Base-by-base conservation (phyloP, 2,888 invertebrate genomes). In the Macrosiphum euphorbiae region DNA sequence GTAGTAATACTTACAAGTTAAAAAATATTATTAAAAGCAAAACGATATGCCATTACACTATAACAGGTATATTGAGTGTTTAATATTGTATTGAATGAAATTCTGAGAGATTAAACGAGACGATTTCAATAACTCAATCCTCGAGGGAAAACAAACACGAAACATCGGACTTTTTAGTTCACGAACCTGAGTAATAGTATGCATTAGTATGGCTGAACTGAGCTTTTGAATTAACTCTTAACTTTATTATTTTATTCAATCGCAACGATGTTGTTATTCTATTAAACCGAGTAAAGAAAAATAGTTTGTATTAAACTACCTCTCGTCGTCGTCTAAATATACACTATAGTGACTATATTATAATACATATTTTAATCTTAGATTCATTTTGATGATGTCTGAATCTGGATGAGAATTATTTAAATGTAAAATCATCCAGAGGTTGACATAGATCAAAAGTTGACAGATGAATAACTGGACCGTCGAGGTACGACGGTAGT, bases 231-330 rank as follows among this genome's bases (percentile, higher is more conserved):
- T 85, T 85, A 85, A 85, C 3, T 44, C 24, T 35, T 26, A 85
- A 85, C 85, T 85, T 85, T 85, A 78, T 78, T 35, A 16, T 78
- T 78, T 78, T 78, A 78, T 78, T 78, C 67, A 35, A 35, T 78
- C 35, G 16, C 13, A 67, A n/a, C n/a, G 16, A n/a, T 13, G n/a
- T 35, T 35, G n/a, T 35, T 67, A 35, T 67, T 78, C 35, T 78
- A 78, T 35, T 78, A 78, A 16, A 35, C 16, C n/a, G 35, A 78
- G 67, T 35, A 20, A 78, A 35, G n/a, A 35, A 78, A 78, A 5
- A n/a, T 67, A 67, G 16, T 78, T 35, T 35, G n/a, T 16, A 35
- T 78, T 2, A 35, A 78, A 35, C 16, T 78, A 78, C 35, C 35
- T 7, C n/a, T 0, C 7, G 5, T 16, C 67, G 16, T 78, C 35